Conservation (phyloP, 2,113 vertebrate species). For the Stegostoma tigrinum region DNA sequence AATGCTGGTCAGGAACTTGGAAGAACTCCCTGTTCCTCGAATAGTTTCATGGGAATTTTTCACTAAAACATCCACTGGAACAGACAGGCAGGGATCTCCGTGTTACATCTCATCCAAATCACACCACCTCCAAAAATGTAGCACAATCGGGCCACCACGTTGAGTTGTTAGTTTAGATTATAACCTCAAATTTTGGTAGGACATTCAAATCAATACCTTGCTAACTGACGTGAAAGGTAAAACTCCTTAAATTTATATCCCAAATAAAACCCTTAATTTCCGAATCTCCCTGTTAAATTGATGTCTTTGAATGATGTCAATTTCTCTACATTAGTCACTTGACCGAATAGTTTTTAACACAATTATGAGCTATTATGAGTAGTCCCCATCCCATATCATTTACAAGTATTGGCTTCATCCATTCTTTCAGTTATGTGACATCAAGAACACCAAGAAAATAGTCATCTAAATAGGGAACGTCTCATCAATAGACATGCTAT, state of each 20-base stretch:
- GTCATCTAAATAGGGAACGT: background rate
- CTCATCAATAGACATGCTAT: background rate
- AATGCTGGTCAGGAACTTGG: background rate
- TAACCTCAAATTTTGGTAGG: background rate
- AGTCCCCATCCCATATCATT: background rate
- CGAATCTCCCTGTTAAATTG: background rate
- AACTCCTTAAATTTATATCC: background rate
- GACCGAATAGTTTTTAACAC: too few species aligned
- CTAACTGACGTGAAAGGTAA: background rate
- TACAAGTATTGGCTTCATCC: background rate
- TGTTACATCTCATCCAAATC: background rate
- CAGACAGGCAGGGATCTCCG: background rate
- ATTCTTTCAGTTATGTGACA: background rate
- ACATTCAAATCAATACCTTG: background rate
- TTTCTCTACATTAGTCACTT: background rate
- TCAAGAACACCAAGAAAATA: background rate
- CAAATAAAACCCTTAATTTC: background rate
- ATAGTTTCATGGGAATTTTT: background rate
- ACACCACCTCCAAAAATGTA: background rate
- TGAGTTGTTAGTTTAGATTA: background rate
- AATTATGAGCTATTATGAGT: background rate
- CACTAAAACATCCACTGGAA: slow-evolving; percentile 3
- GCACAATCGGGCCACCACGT: background rate
- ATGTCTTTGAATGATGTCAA: background rate
- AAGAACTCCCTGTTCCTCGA: background rate